Base-by-base conservation (phyloP, 1,140 invertebrate genomes). In the Saccostrea glomerata region DNA sequence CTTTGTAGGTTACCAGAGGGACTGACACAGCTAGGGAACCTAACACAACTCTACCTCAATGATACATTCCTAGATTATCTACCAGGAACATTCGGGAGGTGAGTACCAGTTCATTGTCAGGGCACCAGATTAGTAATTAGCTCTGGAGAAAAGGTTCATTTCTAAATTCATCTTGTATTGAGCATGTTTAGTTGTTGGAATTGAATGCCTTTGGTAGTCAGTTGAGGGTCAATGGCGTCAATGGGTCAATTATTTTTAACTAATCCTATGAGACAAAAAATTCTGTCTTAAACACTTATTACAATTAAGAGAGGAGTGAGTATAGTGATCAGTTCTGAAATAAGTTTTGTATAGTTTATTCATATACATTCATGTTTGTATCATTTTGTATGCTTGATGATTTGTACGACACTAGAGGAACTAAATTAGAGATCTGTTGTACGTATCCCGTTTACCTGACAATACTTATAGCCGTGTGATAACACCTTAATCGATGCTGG, bases 1-100 rank as follows among this genome's bases (percentile, higher is more conserved):
- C 56, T 88, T 92, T 91, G 12, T 89, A 95, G 94, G 84, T 89
- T 95, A 85, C 94, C 94, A 23, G 94, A 95, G 89, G 93, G 94
- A 0, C 93, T 95, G 85, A 94, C 94, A n/a, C 94, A 94, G 90
- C 91, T 95, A 58, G 84, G 92, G 17, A 94, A 94, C 87, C 89
- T 95, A 5, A 93, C 94, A 23, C 92, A 95, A 54, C 92, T 95
- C 11, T 95, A 91, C 87, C 91, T 95, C 2, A 95, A 95, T 90
- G 94, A 95, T 86, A 94, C 94, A 40, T 95, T 94, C 87, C 91
- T 95, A 12, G 94, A 95, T 87, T 94, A 93, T 87, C 91, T 95
- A 85, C 95, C 95, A 55, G 94, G 94, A 55, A 95, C 93, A 70
- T 95, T 95, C 91, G 95, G 95, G 40, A 93, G 94, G 94, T 94